Evolutionary conservation across 92 coral and sea anemone species (phyloP).

Genomic region (Paramuricea clavata): DNA sequence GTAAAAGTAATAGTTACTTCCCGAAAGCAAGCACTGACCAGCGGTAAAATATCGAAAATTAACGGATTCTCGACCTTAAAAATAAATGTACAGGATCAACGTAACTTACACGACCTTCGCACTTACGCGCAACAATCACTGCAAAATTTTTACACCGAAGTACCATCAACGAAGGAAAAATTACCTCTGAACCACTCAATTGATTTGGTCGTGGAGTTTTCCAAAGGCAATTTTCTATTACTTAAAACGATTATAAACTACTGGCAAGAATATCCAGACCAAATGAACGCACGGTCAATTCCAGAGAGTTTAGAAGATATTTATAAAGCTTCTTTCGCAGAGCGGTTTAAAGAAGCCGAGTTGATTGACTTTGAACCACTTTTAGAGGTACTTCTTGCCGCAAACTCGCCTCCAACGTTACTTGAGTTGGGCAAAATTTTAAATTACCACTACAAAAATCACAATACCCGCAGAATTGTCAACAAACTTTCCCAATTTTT

Average conservation of each 20-base stretch:
- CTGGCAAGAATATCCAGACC: background rate
- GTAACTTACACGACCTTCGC: background rate
- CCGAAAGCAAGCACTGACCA: background rate
- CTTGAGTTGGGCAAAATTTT: conserved; percentile 56
- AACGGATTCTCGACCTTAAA: background rate
- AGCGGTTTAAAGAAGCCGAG: conserved; percentile 7
- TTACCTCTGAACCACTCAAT: background rate
- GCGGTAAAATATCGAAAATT: background rate
- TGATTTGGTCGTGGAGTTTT: background rate
- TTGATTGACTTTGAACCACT: conserved; percentile 45
- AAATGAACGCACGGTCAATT: background rate
- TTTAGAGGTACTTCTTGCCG: conserved; percentile 73
- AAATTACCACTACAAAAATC: conserved; percentile 25
- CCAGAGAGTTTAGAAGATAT: conserved; percentile 44
- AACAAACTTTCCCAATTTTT: conserved; percentile 42
- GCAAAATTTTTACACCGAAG: background rate
- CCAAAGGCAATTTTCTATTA: conserved; percentile 77
- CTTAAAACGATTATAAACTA: conserved; percentile 61
- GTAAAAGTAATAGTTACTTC: conserved; percentile 45
- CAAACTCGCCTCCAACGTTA: conserved; percentile 57
- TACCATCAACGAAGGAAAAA: background rate
- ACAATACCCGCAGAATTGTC: conserved; percentile 9
- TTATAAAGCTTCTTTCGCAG: conserved; percentile 16
- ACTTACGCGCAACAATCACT: background rate
- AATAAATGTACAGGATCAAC: background rate